Base-by-base conservation (phyloP, 2,888 invertebrate species). In the Lithodes maja region DNA sequence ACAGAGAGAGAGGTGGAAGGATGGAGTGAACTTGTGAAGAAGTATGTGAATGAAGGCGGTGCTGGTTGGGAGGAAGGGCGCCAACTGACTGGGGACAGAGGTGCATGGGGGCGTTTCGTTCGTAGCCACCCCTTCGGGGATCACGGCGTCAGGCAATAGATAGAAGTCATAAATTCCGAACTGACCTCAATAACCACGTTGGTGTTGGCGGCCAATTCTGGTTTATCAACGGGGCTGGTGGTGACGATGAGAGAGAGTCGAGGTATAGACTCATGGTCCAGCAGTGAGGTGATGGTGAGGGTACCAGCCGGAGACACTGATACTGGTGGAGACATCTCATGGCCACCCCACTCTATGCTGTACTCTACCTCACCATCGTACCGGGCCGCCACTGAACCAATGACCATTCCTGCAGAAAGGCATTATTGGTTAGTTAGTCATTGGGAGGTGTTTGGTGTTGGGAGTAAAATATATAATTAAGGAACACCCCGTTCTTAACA, bases 251-350 rank as follows among this genome's bases (percentile, higher is more conserved):
- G 94, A 93, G 98, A 98, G 92, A 96, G 96, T 55, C 97, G 95
- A 84, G 96, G 95, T 97, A 97, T 97, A 90, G 97, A 97, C 94
- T 99, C 99, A 94, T 96, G 98, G 94, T 99, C 98, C 81, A 99
- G 95, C 2, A 97, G 94, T 90, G 96, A 96, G 1, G 96, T 97
- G 0, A 98, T 97, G 92, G 96, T 96, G n/a, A 99, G 96, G 54
- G 96, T 95, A 0, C 99, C 99, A 3, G 97, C 96, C 94, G 89
- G 80, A 12, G 89, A 82, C 52, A 91, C 91, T 5, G 89, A 85
- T 55, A 91, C 33, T 33, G 33, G 91, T 1, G 91, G 90, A 5
- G 90, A 85, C 0, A 71, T 17, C 50, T 89, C 88, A 3, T 88
- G 84, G 9, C 83, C 88, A 9, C 87, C 86, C 91, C 91, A 91